Base-by-base conservation (phyloP, 1,140 invertebrate genomes). In the Phthorimaea operculella region DNA sequence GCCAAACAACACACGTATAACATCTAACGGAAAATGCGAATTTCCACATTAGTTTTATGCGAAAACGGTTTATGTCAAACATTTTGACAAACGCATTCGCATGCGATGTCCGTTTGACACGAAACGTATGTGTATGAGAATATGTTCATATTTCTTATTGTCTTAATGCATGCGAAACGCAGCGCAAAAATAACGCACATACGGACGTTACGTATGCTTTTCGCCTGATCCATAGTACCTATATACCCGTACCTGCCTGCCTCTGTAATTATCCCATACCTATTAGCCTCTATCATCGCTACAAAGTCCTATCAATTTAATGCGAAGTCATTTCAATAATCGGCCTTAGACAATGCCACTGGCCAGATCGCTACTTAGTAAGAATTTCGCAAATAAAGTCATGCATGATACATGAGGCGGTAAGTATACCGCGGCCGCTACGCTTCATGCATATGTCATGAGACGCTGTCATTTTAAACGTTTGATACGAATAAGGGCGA, bases 271-370 rank as follows among this genome's bases (percentile, higher is more conserved):
- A 76, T 66, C 58, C 60, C 54, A 55, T 63, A n/a, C n/a, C n/a
- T n/a, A 76, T 77, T 76, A 74, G 56, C 52, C 45, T 53, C 62
- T 68, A 76, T 77, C 76, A 75, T 59, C 66, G 62, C 59, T 64
- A 72, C 44, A 60, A 67, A 44, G 57, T 50, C 53, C 67, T 61
- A 76, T 77, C 63, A 75, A 53, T 70, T 68, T 78, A 78, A 76
- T 78, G 57, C 55, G 65, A 60, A 64, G 57, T 54, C 58, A 65
- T 76, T 70, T 64, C 57, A 66, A 67, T 73, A 74, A 74, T 69
- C 63, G 61, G 8, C 57, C 58, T 64, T 63, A 72, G 66, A 71
- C 70, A 74, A 74, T 70, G 60, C 55, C 54, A 55, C 58, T 51
- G 59, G 60, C 63, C 53, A 51, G 39, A 58, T 63, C 54, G 21